phyloP scores from a whole-genome alignment of 2,113 vertebrate genomes.

The Amblyornis subalaris region DNA sequence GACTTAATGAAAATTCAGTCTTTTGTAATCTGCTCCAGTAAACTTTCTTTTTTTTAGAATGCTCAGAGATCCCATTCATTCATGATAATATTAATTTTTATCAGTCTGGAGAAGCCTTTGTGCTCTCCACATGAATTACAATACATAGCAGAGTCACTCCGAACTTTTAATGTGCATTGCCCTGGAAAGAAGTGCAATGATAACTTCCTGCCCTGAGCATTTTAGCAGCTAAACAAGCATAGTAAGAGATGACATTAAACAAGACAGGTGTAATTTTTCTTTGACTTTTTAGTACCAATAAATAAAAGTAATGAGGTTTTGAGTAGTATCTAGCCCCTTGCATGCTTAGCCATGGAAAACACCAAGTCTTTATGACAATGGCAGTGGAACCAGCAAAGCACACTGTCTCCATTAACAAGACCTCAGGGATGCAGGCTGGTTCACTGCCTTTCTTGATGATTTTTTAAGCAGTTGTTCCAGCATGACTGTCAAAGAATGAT shows the following conservation, averaged over 20 bases:
- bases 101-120: neutral
- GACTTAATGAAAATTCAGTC: neutral
- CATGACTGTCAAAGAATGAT: neutral
- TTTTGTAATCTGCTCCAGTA: neutral
- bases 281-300: neutral
- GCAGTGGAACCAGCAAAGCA: neutral
- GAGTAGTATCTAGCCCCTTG: neutral
- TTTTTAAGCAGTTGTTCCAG: neutral
- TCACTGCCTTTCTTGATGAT: neutral
- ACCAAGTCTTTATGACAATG: neutral
- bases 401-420: neutral
- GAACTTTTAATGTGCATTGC: neutral
- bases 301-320: constrained; percentile 15
- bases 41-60: neutral
- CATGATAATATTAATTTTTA: neutral
- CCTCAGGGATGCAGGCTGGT: neutral
- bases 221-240: neutral
- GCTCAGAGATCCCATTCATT: neutral
- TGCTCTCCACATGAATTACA: neutral
- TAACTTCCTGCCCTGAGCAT: neutral
- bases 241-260: neutral
- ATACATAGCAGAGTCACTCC: neutral
- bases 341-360: neutral
- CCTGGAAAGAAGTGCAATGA: neutral
- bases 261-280: constrained; percentile 12